Evolutionary conservation across 2,113 vertebrate species (phyloP).

Genomic region (Myiozetetes cayanensis): DNA sequence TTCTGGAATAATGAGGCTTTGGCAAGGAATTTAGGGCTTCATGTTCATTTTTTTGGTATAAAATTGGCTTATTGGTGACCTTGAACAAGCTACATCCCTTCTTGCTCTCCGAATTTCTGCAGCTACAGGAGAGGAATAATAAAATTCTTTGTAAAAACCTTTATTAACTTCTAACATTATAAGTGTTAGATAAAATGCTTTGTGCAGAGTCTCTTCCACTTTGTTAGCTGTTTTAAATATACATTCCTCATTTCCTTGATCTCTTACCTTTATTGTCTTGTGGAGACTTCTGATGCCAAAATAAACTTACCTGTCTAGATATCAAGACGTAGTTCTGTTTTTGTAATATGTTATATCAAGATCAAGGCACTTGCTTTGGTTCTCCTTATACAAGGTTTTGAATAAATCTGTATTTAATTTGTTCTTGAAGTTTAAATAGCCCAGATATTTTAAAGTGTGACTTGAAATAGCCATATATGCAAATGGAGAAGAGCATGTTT

Average conservation of each 20-base stretch:
- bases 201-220: background rate
- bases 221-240: conserved; percentile 8
- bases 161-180: background rate
- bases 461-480: conserved; percentile 1
- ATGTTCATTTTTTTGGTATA: background rate
- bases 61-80: background rate
- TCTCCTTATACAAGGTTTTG: background rate
- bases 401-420: conserved; percentile 48
- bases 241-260: conserved; percentile 46
- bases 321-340: conserved; percentile 15
- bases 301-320: conserved; percentile 47
- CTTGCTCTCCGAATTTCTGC: background rate
- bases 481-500: conserved; percentile 18
- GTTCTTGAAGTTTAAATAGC: conserved; percentile 15
- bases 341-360: background rate
- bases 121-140: background rate
- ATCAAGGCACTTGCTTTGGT: conserved; percentile 23
- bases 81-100: background rate
- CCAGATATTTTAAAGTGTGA: conserved; percentile 13
- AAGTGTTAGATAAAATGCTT: background rate
- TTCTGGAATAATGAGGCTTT: background rate
- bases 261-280: conserved; percentile 8
- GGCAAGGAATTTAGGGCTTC: background rate
- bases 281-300: conserved; percentile 20
- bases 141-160: background rate